A percentile compares a stretch with the other conserved stretches of the same genome.
phyloP scores from a whole-genome alignment of 1,140 invertebrate species.

The Drosophila setifemur region DNA sequence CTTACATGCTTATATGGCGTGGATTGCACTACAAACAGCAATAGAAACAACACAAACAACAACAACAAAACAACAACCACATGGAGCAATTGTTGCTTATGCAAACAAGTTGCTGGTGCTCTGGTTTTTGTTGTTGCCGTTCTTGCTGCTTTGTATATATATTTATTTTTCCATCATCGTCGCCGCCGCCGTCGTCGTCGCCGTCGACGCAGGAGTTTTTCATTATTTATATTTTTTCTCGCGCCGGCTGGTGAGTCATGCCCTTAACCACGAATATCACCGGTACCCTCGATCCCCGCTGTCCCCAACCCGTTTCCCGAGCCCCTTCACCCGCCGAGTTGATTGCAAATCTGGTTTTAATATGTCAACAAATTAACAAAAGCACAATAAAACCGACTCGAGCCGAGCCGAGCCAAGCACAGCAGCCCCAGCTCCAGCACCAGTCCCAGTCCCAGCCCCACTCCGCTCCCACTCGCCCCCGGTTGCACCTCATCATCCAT shows the following conservation, averaged over 20 bases:
- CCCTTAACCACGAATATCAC: conserved; percentile 7
- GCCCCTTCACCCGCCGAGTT: too few species aligned
- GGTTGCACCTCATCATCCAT: neutral
- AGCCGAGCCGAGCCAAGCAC: conserved; percentile 38
- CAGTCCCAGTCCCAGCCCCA: neutral
- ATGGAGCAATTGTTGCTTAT: conserved; percentile 55
- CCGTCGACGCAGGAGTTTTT: conserved; percentile 59
- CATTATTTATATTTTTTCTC: conserved; percentile 68
- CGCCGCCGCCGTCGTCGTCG: conserved; percentile 1
- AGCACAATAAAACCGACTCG: conserved; percentile 35
- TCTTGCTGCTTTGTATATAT: conserved; percentile 16
- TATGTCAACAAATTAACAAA: conserved; percentile 79
- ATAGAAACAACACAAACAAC: conserved; percentile 17
- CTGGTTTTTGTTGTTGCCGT: conserved; percentile 4
- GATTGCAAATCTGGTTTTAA: conserved; percentile 81
- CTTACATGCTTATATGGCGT: conserved; percentile 10
- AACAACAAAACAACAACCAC: conserved; percentile 12
- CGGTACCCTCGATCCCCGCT: conserved; percentile 22
- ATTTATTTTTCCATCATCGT: conserved; percentile 52
- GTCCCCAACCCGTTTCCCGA: too few species aligned
- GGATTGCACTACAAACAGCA: conserved; percentile 25
- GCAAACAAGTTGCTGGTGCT: conserved; percentile 62
- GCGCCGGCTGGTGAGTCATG: conserved; percentile 72
- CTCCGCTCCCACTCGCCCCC: neutral
- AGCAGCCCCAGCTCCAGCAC: neutral